Evolutionary conservation across 2,888 invertebrate species (phyloP).

Genomic region (Axea sp.): DNA sequence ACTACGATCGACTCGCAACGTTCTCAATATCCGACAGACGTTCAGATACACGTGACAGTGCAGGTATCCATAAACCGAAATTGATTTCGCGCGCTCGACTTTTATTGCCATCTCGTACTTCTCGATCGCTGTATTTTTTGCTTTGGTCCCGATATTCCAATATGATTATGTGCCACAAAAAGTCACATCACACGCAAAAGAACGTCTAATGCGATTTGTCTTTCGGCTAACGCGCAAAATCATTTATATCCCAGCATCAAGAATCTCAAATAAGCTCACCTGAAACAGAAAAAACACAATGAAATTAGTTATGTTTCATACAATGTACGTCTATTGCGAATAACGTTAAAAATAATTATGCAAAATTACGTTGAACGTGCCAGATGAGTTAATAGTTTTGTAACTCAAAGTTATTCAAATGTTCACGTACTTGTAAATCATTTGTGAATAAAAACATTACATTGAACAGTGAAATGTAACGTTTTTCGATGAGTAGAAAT

Average conservation of each 20-base stretch:
- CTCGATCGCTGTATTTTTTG: slow-evolving; percentile 13
- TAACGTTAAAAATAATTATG: too few relatives aligned
- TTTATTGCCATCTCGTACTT: slow-evolving; percentile 46
- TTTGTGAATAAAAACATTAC: too few relatives aligned
- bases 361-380: too few relatives aligned
- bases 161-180: slow-evolving; percentile 7
- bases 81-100: slow-evolving; percentile 50
- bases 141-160: not conserved
- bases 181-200: not conserved
- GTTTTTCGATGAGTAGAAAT: too few relatives aligned
- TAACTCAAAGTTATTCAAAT: too few relatives aligned
- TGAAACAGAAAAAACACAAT: slow-evolving; percentile 7
- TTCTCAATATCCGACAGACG: slow-evolving; percentile 20
- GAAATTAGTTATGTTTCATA: too few relatives aligned
- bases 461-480: too few relatives aligned
- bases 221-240: not conserved
- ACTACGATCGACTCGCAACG: slow-evolving; percentile 20
- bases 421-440: too few relatives aligned
- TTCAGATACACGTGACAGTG: slow-evolving; percentile 24
- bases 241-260: too few relatives aligned
- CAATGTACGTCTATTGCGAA: too few relatives aligned
- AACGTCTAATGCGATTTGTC: slow-evolving; percentile 10
- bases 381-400: too few relatives aligned
- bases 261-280: slow-evolving; percentile 1
- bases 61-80: slow-evolving; percentile 49